These are phyloP conservation scores for Apodemus agrarius DNA, from an alignment of 2,797 vertebrate genomes.

Conservation along the genomic window DNA sequence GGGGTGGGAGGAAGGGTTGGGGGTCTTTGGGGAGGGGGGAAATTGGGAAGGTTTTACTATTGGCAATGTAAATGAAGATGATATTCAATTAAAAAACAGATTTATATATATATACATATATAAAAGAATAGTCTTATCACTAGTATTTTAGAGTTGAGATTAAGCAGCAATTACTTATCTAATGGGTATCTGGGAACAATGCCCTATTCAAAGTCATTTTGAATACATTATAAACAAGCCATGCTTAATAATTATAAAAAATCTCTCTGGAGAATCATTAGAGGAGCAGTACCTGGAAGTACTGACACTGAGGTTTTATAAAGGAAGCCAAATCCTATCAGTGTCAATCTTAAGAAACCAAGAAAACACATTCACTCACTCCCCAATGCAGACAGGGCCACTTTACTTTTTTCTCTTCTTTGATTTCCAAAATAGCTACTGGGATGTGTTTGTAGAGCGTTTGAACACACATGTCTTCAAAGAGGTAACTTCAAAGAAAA, in stretches of 20 bases:
- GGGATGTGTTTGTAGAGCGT: conserved; percentile 19
- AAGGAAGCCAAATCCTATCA: background rate
- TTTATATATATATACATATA: no score
- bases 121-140: background rate
- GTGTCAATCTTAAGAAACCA: conserved; percentile 2
- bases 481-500: conserved; percentile 73
- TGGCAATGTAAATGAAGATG: no score
- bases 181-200: background rate
- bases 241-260: background rate
- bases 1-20: no score
- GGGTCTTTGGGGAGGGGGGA: no score
- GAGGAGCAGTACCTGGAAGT: background rate
- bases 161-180: background rate
- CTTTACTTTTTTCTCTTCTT: conserved; percentile 46
- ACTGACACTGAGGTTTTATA: background rate
- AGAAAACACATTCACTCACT: background rate
- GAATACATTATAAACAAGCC: background rate
- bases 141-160: background rate
- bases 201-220: background rate
- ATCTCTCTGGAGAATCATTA: background rate
- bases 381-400: conserved; percentile 15
- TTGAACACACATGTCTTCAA: conserved; percentile 68
- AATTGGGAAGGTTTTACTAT: no score
- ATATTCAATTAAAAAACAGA: no score
- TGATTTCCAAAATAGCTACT: conserved; percentile 65